phyloP scores from a whole-genome alignment of 2,888 invertebrate genomes.

The Ormyrus labotus region DNA sequence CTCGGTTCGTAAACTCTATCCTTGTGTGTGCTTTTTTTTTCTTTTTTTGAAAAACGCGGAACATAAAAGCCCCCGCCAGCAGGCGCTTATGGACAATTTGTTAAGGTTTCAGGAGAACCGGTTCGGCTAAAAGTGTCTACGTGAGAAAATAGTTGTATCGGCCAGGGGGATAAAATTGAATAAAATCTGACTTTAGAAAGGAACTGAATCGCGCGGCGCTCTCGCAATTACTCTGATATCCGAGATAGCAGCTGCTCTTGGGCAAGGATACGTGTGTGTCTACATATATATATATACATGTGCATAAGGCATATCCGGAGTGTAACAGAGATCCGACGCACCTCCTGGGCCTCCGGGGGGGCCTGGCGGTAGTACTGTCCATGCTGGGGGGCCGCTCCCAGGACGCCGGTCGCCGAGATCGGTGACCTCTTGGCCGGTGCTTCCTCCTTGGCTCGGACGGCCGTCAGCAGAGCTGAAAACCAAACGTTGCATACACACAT shows the following conservation, averaged over 20 bases:
- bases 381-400: conserved; percentile 32
- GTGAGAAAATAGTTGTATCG: conserved; percentile 43
- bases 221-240: conserved; percentile 31
- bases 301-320: no score
- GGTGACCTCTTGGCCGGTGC: conserved; percentile 48
- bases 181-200: conserved; percentile 52
- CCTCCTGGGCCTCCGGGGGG: conserved; percentile 49
- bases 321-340: neutral
- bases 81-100: neutral
- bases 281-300: no score
- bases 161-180: conserved; percentile 19
- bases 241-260: neutral
- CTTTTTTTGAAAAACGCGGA: no score
- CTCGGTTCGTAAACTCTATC: no score
- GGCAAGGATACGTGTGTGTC: no score
- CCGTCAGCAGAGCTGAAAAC: conserved; percentile 41
- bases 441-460: conserved; percentile 6
- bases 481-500: neutral
- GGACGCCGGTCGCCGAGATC: conserved; percentile 34
- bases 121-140: conserved; percentile 17
- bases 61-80: no score
- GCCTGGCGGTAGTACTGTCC: conserved; percentile 47
- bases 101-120: conserved; percentile 16
- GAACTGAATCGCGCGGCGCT: neutral
- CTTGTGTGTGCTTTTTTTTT: no score